Conservation (phyloP, 2,888 invertebrate species). For the Pachliopta kotzebuea region DNA sequence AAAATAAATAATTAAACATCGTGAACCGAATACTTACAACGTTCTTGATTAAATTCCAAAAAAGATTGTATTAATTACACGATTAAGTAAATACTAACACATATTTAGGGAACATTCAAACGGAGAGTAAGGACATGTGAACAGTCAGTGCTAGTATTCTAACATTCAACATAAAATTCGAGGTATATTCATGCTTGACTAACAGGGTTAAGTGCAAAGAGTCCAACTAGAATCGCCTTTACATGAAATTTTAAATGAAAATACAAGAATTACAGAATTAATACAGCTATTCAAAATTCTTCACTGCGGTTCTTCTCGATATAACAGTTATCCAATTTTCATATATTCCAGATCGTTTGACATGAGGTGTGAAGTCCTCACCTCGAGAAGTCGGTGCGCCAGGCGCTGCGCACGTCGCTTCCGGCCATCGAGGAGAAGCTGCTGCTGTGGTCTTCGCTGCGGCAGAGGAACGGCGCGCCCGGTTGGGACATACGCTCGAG, state of each 20-base stretch:
- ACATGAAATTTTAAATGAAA: slow-evolving; percentile 1
- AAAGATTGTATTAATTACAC: slow-evolving; percentile 22
- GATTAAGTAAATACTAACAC: slow-evolving; percentile 25
- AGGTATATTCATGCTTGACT: slow-evolving; percentile 46
- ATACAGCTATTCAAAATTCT: background rate
- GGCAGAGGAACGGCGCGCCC: slow-evolving; percentile 61
- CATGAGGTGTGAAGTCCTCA: slow-evolving; percentile 43
- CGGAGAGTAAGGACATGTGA: slow-evolving; percentile 34
- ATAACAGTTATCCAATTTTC: background rate
- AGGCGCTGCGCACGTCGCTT: slow-evolving; percentile 65
- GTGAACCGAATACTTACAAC: slow-evolving; percentile 32
- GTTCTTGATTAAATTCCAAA: slow-evolving; percentile 1
- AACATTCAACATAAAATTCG: slow-evolving; percentile 51
- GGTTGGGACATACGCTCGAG: slow-evolving; percentile 46
- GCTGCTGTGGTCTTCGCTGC: slow-evolving; percentile 73
- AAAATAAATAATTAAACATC: slow-evolving; percentile 20
- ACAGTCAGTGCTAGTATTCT: slow-evolving; percentile 40
- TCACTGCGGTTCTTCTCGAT: background rate
- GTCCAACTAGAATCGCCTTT: slow-evolving; percentile 3
- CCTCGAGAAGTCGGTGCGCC: slow-evolving; percentile 72
- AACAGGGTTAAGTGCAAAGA: slow-evolving; percentile 37
- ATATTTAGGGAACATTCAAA: slow-evolving; percentile 27
- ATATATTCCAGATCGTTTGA: background rate
- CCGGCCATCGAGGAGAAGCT: slow-evolving; percentile 66
- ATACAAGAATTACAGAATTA: background rate